phyloP scores from a whole-genome alignment of 2,888 invertebrate genomes.

The Carterocephalus palaemon region DNA sequence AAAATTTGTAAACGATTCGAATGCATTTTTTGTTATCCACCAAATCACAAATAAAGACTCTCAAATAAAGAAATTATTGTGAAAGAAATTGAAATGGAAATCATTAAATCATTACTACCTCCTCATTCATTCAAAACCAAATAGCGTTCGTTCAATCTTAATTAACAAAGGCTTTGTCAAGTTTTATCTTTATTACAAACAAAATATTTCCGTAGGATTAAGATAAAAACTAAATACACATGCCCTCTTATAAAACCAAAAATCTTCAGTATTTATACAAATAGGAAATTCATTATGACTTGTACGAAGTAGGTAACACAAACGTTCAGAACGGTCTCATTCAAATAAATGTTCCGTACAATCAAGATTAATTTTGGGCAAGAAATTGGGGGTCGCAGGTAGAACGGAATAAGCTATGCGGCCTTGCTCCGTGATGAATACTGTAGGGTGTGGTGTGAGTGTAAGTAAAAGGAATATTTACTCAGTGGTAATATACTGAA shows the following conservation, averaged over 20 bases:
- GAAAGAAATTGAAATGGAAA: too few relatives aligned
- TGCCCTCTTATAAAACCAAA: neutral
- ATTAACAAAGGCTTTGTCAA: too few relatives aligned
- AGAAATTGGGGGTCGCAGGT: slow-evolving; percentile 38
- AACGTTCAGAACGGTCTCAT: slow-evolving; percentile 20
- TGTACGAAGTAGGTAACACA: slow-evolving; percentile 14
- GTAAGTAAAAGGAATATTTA: slow-evolving; percentile 29
- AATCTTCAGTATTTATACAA: slow-evolving; percentile 3
- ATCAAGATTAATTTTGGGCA: slow-evolving; percentile 48
- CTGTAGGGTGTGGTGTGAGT: slow-evolving; percentile 46
- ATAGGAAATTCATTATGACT: slow-evolving; percentile 17
- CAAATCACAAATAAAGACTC: too few relatives aligned
- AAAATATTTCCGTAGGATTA: slow-evolving; percentile 33
- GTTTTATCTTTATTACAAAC: too few relatives aligned
- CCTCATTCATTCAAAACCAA: too few relatives aligned
- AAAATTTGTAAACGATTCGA: slow-evolving; percentile 9
- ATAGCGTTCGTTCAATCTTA: too few relatives aligned
- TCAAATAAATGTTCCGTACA: slow-evolving; percentile 34
- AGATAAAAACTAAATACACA: neutral
- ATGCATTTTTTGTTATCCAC: slow-evolving; percentile 19
- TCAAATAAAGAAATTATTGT: too few relatives aligned
- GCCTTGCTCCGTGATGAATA: slow-evolving; percentile 53
- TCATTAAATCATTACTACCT: too few relatives aligned
- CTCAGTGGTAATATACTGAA: neutral
- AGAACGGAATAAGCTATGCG: slow-evolving; percentile 41